Percentiles rank a stretch among this genome's conserved stretches.
phyloP scores from a whole-genome alignment of 2,797 vertebrate species.

The Phalanger gymnotis region DNA sequence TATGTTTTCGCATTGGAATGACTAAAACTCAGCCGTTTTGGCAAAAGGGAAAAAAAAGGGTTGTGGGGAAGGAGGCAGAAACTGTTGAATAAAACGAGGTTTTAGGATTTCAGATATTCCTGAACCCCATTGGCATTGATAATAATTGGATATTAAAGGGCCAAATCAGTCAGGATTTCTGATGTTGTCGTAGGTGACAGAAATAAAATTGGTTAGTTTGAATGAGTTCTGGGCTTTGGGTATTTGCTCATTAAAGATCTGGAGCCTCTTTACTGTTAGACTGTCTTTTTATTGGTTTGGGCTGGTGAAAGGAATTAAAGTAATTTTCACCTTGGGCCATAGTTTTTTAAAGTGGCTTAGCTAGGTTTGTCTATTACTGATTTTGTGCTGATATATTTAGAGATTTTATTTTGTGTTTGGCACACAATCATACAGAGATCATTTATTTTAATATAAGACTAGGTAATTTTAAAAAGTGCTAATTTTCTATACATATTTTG shows the following conservation, averaged over 20 bases:
- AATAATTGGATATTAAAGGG: not conserved
- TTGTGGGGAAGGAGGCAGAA: not conserved
- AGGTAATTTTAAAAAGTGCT: not conserved
- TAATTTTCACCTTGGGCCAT: not conserved
- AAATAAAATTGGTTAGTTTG: not conserved
- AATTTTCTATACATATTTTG: not conserved
- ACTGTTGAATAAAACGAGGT: not conserved
- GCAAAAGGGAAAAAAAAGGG: constrained; percentile 29
- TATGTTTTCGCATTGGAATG: not conserved
- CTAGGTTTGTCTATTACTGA: not conserved
- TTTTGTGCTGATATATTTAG: not conserved
- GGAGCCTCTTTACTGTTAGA: not conserved
- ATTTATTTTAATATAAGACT: not conserved
- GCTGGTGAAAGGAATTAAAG: not conserved
- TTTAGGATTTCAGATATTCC: not conserved
- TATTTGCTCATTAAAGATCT: not conserved
- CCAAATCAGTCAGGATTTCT: not conserved
- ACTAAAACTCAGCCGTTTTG: not conserved
- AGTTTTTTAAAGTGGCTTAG: not conserved
- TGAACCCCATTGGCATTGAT: not conserved
- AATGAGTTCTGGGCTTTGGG: not conserved
- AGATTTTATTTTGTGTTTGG: not conserved
- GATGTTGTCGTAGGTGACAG: not conserved
- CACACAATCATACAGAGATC: not conserved
- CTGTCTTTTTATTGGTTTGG: not conserved